Conservation (phyloP, 1,140 invertebrate genomes). For the Camponotus pennsylvanicus region DNA sequence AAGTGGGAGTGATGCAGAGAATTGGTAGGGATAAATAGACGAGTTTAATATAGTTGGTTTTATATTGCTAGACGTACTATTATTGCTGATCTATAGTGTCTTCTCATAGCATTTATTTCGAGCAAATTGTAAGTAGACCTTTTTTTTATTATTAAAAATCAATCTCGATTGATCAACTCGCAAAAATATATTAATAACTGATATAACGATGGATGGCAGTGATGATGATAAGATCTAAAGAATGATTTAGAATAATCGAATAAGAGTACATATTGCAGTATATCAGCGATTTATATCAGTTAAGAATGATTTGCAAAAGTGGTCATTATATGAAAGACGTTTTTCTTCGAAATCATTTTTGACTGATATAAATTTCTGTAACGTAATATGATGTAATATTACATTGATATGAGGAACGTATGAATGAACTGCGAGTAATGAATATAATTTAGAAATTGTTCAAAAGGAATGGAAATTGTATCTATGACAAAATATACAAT, state of each 20-base stretch:
- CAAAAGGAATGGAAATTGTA: too few species aligned
- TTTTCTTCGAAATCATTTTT: too few species aligned
- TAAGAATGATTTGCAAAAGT: background rate
- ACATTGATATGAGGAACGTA: background rate
- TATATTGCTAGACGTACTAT: too few species aligned
- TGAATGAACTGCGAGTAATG: background rate
- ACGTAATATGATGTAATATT: background rate
- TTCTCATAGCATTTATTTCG: background rate
- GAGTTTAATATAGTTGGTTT: too few species aligned
- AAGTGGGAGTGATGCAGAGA: too few species aligned
- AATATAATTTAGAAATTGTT: too few species aligned
- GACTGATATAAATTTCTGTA: too few species aligned
- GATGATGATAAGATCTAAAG: background rate
- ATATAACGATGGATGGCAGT: background rate
- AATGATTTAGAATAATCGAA: background rate
- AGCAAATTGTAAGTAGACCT: constrained; percentile 7
- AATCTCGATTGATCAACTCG: background rate
- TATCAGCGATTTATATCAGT: too few species aligned
- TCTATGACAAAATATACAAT: too few species aligned
- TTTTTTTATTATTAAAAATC: background rate
- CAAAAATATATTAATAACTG: background rate
- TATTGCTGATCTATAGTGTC: background rate
- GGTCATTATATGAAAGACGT: background rate
- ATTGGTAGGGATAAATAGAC: too few species aligned
- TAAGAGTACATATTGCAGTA: background rate